Evolutionary conservation across 2,888 invertebrate genomes (phyloP).

Genomic region (Carpatolechia fugitivella): DNA sequence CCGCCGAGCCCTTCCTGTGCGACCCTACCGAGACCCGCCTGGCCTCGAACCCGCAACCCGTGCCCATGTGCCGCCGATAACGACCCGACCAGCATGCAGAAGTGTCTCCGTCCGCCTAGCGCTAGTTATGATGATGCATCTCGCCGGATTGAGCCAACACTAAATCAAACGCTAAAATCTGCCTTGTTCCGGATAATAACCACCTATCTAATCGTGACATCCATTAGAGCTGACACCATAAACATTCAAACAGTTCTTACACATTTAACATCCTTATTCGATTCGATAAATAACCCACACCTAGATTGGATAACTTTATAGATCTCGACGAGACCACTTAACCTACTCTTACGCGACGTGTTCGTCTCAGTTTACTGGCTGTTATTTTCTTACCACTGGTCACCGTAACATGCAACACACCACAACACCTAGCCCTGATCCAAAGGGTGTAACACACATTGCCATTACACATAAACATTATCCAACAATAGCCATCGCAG

Average conservation of each 20-base stretch:
- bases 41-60: conserved; percentile 38
- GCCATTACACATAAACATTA: conserved; percentile 62
- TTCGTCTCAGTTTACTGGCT: conserved; percentile 44
- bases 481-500: conserved; percentile 69
- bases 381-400: conserved; percentile 52
- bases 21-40: conserved; percentile 53
- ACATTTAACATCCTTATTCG: conserved; percentile 64
- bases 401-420: conserved; percentile 52
- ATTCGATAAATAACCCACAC: conserved; percentile 75
- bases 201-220: conserved; percentile 65
- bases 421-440: conserved; percentile 48
- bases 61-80: conserved; percentile 30
- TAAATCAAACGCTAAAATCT: conserved; percentile 67
- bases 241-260: conserved; percentile 69
- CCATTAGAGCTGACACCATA: conserved; percentile 62
- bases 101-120: conserved; percentile 46
- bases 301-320: conserved; percentile 61
- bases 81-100: conserved; percentile 46
- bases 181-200: conserved; percentile 67
- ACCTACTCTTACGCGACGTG: conserved; percentile 49
- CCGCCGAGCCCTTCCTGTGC: conserved; percentile 50
- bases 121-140: conserved; percentile 50
- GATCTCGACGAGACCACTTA: conserved; percentile 60
- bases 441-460: conserved; percentile 53
- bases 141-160: conserved; percentile 56